Evolutionary conservation across 2,113 vertebrate species (phyloP).

Genomic region (Dryoscopus gambensis): DNA sequence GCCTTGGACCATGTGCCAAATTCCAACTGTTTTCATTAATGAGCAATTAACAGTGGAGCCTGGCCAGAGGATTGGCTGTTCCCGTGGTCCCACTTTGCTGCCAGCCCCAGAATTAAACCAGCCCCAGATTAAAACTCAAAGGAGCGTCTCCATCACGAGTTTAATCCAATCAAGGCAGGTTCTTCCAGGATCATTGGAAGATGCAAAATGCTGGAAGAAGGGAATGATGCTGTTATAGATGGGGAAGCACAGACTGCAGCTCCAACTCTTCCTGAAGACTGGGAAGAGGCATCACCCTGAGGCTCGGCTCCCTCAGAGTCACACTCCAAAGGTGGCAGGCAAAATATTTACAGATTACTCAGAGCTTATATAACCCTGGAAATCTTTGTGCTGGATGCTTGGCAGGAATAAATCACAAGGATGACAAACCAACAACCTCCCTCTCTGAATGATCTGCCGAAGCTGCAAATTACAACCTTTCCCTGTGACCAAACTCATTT

Average conservation of each 20-base stretch:
- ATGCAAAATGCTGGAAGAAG: background rate
- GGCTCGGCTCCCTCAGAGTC: background rate
- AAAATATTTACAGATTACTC: slow-evolving; percentile 17
- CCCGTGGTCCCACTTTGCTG: background rate
- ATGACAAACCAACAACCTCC: slow-evolving; percentile 2
- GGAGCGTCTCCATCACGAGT: background rate
- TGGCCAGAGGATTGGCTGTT: background rate
- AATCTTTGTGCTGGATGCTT: background rate
- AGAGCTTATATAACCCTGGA: slow-evolving; percentile 16
- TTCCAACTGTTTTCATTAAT: background rate
- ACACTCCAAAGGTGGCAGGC: background rate
- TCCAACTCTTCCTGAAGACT: background rate
- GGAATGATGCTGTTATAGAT: background rate
- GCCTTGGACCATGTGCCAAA: background rate
- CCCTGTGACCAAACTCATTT: background rate
- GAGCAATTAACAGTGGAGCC: background rate
- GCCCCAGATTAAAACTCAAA: background rate
- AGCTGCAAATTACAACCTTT: background rate
- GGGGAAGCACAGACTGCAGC: background rate
- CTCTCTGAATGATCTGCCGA: background rate
- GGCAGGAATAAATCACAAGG: background rate
- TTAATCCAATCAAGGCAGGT: background rate
- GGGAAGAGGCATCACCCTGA: background rate
- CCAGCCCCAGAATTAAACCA: background rate
- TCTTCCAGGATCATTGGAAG: background rate